These are phyloP conservation scores for Acanthosoma haemorrhoidale DNA, from an alignment of 2,888 invertebrate species.

Conservation along the genomic window DNA sequence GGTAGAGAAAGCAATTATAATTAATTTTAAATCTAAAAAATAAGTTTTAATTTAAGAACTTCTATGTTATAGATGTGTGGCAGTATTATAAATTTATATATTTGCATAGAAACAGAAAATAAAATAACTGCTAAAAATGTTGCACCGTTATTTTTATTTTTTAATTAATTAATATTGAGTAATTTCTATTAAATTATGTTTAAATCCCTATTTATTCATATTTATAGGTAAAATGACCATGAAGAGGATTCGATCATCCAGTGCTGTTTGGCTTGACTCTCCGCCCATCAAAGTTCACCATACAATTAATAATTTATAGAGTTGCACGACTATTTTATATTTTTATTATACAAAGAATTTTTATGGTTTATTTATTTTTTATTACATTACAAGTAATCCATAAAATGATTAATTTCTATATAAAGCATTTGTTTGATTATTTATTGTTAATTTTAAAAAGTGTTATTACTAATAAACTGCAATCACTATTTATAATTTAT, in stretches of 20 bases:
- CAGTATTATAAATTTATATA: too few species aligned
- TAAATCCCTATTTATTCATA: neutral
- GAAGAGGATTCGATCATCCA: conserved; percentile 21
- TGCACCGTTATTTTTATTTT: neutral
- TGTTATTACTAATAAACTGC: neutral
- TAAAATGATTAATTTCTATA: neutral
- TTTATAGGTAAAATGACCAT: conserved; percentile 23
- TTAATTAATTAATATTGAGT: too few species aligned
- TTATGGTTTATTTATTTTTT: neutral
- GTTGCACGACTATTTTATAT: neutral
- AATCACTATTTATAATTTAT: too few species aligned
- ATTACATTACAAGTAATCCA: neutral
- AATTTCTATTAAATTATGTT: too few species aligned
- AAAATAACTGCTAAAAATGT: neutral
- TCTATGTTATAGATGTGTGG: too few species aligned
- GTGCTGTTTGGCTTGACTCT: conserved; percentile 24
- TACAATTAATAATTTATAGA: neutral
- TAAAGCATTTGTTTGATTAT: neutral
- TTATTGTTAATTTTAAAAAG: neutral
- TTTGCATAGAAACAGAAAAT: too few species aligned
- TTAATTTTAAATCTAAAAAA: too few species aligned
- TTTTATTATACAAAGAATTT: too few species aligned
- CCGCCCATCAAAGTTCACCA: conserved; percentile 9
- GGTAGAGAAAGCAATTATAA: too few species aligned
- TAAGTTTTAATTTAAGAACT: too few species aligned